Evolutionary conservation across 2,888 invertebrate genomes (phyloP), one percentile per base, ranked within the genome.

Genomic region (Cantharis lateralis): DNA sequence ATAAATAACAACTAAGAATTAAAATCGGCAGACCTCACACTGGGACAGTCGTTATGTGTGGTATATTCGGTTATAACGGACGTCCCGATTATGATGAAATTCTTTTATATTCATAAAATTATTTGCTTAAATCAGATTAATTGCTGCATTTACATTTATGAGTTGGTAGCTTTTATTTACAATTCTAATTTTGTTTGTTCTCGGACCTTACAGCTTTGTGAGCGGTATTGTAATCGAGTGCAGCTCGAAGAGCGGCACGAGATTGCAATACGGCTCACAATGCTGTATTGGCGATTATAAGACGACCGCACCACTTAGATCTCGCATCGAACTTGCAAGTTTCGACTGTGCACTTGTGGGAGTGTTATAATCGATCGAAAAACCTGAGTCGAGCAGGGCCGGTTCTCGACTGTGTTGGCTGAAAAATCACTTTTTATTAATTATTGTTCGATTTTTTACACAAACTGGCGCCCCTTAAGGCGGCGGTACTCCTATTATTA

Each of bases 21-120:
- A 78, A 79, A 80, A 80, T 80, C 78, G 72, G 71, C 74, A 72
- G 80, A 80, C 80, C 80, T 78, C 80, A 79, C 80, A 80, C 80
- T 80, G 79, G n/a, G 80, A 75, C 72, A 61, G 68, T 68, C 77
- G 75, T 68, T 70, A 72, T 78, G 75, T 80, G 80, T 77, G 78
- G 79, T 68, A 79, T 72, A 70, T 71, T 66, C 68, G 32, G 70
- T 70, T 69, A 77, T 74, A 74, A 73, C 76, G 73, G 72, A 74
- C 77, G 62, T 70, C 16, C 61, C 61, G 75, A 74, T 63, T 72
- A 74, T 77, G 74, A 68, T 64, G 77, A 70, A 73, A 77, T 77
- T 68, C 73, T 73, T 73, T 72, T 69, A 69, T 68, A 62, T 71
- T 75, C 71, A 18, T 75, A 70, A 64, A 75, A 75, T 75, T 66